Conservation (phyloP, 2,888 invertebrate species). For the Globia sparganii region DNA sequence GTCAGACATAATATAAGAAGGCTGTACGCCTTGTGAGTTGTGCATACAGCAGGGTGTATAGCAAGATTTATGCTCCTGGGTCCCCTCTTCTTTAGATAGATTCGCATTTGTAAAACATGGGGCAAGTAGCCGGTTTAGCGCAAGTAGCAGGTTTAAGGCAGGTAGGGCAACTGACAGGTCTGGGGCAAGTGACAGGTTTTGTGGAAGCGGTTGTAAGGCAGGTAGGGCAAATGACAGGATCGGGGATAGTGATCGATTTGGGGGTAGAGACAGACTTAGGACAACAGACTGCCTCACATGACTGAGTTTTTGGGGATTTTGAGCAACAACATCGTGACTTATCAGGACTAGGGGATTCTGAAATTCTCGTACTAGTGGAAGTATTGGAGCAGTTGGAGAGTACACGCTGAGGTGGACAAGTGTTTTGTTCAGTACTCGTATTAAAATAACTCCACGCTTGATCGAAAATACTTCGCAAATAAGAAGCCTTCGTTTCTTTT, state of each 20-base stretch:
- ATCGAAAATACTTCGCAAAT: slow-evolving; percentile 37
- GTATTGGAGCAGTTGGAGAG: not conserved
- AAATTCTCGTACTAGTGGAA: not conserved
- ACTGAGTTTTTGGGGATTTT: not conserved
- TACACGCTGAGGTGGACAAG: not conserved
- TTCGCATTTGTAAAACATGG: not conserved
- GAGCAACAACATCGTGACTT: slow-evolving; percentile 23
- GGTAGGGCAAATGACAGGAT: slow-evolving; percentile 10
- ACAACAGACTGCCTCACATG: not conserved
- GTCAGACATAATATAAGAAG: slow-evolving; percentile 5
- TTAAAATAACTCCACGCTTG: slow-evolving; percentile 46
- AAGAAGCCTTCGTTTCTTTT: slow-evolving; percentile 2
- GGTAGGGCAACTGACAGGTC: slow-evolving; percentile 10
- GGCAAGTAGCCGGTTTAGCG: not conserved
- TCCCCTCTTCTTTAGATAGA: slow-evolving; percentile 19
- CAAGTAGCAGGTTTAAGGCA: not conserved
- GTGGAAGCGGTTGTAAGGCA: not conserved
- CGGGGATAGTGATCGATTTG: not conserved
- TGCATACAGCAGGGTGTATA: slow-evolving; percentile 23
- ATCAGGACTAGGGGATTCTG: slow-evolving; percentile 2
- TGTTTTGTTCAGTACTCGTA: not conserved
- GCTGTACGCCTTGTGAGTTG: slow-evolving; percentile 3
- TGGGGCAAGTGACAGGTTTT: not conserved
- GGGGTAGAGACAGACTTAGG: not conserved
- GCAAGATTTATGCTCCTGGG: slow-evolving; percentile 17